Evolutionary conservation across 2,797 vertebrate genomes (phyloP).

Genomic region (Neosilurus mollespiculum): DNA sequence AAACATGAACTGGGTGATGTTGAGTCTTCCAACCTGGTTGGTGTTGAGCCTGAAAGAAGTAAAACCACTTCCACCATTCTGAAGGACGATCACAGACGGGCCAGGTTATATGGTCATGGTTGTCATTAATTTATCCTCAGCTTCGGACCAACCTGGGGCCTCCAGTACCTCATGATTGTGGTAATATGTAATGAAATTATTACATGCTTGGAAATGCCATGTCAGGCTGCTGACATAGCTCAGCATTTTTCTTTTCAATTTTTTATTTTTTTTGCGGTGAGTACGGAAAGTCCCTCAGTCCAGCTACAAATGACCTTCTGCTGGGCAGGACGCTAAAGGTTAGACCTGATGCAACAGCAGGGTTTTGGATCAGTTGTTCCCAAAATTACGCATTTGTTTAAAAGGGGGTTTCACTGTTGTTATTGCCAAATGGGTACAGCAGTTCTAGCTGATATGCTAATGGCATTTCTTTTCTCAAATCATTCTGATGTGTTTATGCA

Average conservation of each 20-base stretch:
- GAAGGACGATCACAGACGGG: constrained; percentile 7
- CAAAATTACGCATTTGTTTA: constrained; percentile 29
- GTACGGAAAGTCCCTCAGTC: constrained; percentile 24
- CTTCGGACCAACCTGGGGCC: neutral
- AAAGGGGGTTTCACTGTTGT: neutral
- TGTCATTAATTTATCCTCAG: neutral
- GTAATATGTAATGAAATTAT: constrained; percentile 12
- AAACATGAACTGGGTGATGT: constrained; percentile 44
- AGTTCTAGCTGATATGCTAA: constrained; percentile 22
- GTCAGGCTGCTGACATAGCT: constrained; percentile 4
- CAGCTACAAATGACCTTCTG: neutral
- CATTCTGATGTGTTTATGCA: neutral
- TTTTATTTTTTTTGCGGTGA: constrained; percentile 29
- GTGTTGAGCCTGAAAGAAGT: constrained; percentile 20
- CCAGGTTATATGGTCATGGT: neutral
- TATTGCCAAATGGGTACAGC: neutral
- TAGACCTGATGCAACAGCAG: constrained; percentile 10
- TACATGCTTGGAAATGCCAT: constrained; percentile 2
- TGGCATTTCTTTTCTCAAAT: neutral
- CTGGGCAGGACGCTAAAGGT: constrained; percentile 16
- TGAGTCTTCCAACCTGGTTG: constrained; percentile 21
- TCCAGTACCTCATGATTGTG: neutral
- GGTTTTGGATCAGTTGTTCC: neutral
- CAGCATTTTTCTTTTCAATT: constrained; percentile 1
- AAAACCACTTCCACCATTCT: constrained; percentile 19